A percentile compares a stretch with the other conserved stretches of the same genome.
These are phyloP conservation scores for Montipora foliosa DNA, from an alignment of 64 coral and sea anemone species.

Conservation along the genomic window DNA sequence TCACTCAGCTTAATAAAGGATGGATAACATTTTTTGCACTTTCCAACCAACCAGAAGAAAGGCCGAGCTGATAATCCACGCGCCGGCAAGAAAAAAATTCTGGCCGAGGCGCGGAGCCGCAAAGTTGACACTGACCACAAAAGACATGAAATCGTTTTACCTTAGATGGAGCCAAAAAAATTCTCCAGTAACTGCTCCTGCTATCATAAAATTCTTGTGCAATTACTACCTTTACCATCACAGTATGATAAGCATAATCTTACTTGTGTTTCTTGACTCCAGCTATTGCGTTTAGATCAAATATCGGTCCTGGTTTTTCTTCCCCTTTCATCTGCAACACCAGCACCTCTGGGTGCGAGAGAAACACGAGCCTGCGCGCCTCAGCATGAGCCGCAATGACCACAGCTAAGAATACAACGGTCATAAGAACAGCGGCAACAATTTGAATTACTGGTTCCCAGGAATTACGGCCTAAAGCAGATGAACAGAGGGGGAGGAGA, in stretches of 20 bases:
- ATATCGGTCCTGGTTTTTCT: slow-evolving; percentile 74
- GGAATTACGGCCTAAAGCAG: slow-evolving; percentile 77
- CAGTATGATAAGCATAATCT: not conserved
- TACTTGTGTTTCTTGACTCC: slow-evolving; percentile 78
- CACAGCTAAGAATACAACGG: slow-evolving; percentile 68
- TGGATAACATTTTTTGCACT: too few species aligned
- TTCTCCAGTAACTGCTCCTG: too few species aligned
- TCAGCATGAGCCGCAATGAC: slow-evolving; percentile 80
- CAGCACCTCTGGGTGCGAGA: slow-evolving; percentile 65
- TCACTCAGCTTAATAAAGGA: too few species aligned
- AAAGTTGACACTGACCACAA: too few species aligned
- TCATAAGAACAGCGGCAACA: slow-evolving; percentile 69
- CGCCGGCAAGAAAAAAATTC: too few species aligned
- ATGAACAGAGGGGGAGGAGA: slow-evolving; percentile 94
- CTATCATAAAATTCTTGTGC: too few species aligned
- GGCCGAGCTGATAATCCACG: too few species aligned
- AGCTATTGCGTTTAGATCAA: slow-evolving; percentile 89
- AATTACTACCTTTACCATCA: not conserved
- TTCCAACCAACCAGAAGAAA: too few species aligned
- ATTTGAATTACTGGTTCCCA: slow-evolving; percentile 85
- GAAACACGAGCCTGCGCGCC: slow-evolving; percentile 75
- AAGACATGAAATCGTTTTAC: too few species aligned
- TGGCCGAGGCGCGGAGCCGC: too few species aligned
- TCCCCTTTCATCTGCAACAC: slow-evolving; percentile 77
- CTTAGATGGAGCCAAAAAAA: not conserved